Base-by-base conservation (phyloP, 2,113 vertebrate genomes). In the Nycticorax nycticorax region DNA sequence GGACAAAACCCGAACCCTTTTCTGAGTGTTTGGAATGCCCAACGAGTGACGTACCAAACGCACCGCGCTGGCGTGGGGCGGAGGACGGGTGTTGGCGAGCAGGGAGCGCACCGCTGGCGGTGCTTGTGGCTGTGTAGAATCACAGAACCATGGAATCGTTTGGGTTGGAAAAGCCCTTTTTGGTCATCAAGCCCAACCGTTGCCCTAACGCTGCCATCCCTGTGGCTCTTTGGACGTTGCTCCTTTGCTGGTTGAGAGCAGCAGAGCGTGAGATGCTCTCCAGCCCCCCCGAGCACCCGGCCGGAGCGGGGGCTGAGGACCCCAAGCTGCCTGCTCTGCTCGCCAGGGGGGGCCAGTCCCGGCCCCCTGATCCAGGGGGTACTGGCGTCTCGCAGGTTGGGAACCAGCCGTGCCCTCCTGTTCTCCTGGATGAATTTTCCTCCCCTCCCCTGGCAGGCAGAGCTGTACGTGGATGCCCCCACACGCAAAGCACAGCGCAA, bases 71-170 rank as follows among this genome's bases (percentile, higher is more conserved):
- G 24, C 2, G 15, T 4, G 76, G 48, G 6, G n/a, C 57, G 75
- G 5, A 55, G 41, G 39, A 23, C 5, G 1, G 45, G 53, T 1
- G 10, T 3, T 17, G 0, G 10, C 1, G 45, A 17, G 63, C 53
- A 2, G 43, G 71, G 83, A 15, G 7, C 8, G 60, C 3, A 2
- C 18, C 3, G 21, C 0, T 14, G 39, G 50, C 8, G 52, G 3
- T 24, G 59, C 43, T 28, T 2, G 5, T 8, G 21, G 59, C 43
- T 32, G 0, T 4, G 41, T 15, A 43, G 14, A 43, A 43, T 15
- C 41, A 43, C 6, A 15, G 41, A 43, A 43, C 6, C 41, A 43
- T 14, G 15, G 41, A 15, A 43, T 15, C 15, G 15, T 15, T 43
- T 43, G 14, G 41, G 41, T 43, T 43, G 41, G 41, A 43, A 43